Evolutionary conservation across 2,797 vertebrate species (phyloP).

Genomic region (Bradypus variegatus): DNA sequence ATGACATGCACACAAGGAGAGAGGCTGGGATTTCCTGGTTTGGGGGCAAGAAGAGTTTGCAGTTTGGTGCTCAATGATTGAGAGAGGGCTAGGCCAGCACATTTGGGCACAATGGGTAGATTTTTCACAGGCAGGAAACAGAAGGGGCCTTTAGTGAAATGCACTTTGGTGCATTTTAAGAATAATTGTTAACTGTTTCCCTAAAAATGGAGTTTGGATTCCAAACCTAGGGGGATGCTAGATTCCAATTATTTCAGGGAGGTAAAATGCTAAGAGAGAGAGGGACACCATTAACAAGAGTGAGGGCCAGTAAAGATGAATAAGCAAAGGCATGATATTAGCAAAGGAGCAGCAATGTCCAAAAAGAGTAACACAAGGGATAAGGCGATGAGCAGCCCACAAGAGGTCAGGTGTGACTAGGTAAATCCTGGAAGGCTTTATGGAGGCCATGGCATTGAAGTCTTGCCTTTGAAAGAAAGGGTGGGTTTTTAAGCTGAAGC

Average conservation of each 20-base stretch:
- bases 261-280: neutral
- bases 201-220: neutral
- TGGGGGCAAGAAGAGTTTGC: neutral
- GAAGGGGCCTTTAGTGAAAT: neutral
- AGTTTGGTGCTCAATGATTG: neutral
- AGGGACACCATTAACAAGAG: neutral
- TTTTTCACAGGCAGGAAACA: neutral
- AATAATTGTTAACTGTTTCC: neutral
- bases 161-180: neutral
- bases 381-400: neutral
- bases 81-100: neutral
- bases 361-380: neutral
- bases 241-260: neutral
- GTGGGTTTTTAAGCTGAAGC: neutral
- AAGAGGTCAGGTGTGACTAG: neutral
- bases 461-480: neutral
- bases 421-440: neutral
- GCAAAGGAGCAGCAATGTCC: neutral
- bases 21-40: neutral
- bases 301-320: neutral
- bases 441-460: neutral
- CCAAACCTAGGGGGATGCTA: neutral
- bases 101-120: neutral
- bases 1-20: neutral
- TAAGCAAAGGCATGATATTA: neutral